Percentiles rank a stretch among this genome's conserved stretches.
Conservation (phyloP, 2,888 invertebrate species). For the Leptura quadrifasciata region DNA sequence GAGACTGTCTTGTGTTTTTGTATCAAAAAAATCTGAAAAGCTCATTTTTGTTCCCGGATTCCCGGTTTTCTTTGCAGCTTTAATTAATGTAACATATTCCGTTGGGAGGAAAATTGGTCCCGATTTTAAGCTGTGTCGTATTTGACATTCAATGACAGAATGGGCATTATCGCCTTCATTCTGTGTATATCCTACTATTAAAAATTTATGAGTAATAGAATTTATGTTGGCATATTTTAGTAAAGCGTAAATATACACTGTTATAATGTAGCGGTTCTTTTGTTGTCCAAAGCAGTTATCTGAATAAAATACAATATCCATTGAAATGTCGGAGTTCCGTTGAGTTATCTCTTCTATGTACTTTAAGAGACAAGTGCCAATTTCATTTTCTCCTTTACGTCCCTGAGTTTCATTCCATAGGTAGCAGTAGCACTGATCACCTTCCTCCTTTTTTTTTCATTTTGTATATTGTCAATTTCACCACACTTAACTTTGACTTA, state of each 20-base stretch:
- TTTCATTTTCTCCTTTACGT: background rate
- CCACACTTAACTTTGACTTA: background rate
- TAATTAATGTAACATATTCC: no score
- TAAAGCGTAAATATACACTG: slow-evolving; percentile 52
- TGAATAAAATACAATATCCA: slow-evolving; percentile 50
- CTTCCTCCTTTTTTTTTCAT: background rate
- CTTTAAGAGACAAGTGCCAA: background rate
- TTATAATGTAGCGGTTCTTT: slow-evolving; percentile 57
- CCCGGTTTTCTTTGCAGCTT: no score
- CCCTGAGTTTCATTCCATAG: background rate
- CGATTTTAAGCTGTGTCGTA: no score
- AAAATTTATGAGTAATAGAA: background rate
- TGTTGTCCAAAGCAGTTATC: slow-evolving; percentile 60
- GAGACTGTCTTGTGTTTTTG: no score
- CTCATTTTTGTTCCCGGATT: no score
- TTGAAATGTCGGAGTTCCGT: no score
- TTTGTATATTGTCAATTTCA: background rate
- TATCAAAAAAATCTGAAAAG: no score
- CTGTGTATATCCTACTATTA: background rate
- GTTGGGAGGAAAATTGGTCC: no score
- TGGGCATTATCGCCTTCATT: slow-evolving; percentile 1
- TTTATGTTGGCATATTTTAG: slow-evolving; percentile 25
- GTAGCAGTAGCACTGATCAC: background rate
- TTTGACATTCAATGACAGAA: no score
- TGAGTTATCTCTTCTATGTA: background rate